A percentile compares a stretch with the other conserved stretches of the same genome.
Conservation (phyloP, 2,113 vertebrate species). For the Scolopax mira region DNA sequence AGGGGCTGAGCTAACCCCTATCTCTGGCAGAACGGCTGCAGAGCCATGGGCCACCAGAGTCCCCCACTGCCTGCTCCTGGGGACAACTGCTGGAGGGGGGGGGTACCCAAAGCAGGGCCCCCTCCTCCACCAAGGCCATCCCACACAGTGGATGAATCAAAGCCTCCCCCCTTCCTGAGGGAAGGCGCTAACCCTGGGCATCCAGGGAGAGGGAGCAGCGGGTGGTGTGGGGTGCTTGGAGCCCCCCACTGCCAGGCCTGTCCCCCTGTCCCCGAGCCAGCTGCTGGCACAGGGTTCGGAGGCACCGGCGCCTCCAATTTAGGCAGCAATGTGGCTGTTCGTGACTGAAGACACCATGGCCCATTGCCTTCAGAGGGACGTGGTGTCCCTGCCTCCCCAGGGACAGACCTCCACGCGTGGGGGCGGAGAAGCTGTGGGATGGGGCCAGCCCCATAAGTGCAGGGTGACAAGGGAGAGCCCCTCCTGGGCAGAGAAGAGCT, state of each 20-base stretch:
- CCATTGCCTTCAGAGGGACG: background rate
- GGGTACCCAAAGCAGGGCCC: background rate
- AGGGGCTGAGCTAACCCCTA: background rate
- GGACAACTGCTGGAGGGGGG: accelerated
- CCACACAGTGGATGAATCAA: accelerated
- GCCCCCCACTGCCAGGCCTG: background rate
- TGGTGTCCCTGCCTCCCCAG: background rate
- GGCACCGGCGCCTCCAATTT: background rate
- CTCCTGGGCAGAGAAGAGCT: background rate
- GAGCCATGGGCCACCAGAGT: background rate
- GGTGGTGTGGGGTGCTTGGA: too few species aligned
- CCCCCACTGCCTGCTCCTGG: accelerated
- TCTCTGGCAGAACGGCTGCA: accelerated
- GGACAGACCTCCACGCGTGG: background rate
- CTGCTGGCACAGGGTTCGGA: background rate
- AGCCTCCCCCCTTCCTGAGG: background rate
- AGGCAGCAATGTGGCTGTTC: background rate
- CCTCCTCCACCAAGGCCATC: background rate
- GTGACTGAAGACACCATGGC: background rate
- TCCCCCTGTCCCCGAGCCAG: accelerated
- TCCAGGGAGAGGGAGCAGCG: background rate
- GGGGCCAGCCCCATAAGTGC: background rate
- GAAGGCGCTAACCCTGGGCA: accelerated
- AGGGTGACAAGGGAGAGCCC: accelerated
- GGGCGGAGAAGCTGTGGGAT: background rate